These are phyloP conservation scores for Silurus meridionalis DNA, from an alignment of 2,113 vertebrate species.

Conservation along the genomic window DNA sequence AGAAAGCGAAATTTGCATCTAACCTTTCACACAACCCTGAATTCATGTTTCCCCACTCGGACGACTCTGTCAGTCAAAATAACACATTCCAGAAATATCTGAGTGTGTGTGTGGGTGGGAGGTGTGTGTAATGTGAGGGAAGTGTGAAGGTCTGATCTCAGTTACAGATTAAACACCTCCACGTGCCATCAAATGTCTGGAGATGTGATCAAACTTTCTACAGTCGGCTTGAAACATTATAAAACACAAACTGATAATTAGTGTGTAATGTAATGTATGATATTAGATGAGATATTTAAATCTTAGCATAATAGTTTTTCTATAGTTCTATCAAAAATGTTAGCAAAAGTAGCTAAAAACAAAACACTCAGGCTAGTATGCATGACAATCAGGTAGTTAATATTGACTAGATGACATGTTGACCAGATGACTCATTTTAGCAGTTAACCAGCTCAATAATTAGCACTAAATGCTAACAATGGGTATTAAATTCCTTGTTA, in stretches of 20 bases:
- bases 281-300: background rate
- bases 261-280: background rate
- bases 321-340: background rate
- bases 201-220: background rate
- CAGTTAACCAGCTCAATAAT: background rate
- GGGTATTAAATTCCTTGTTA: background rate
- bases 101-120: conserved; percentile 10
- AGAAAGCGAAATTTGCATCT: conserved; percentile 33
- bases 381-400: background rate
- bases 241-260: background rate
- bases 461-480: background rate
- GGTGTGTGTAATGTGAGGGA: background rate
- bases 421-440: background rate
- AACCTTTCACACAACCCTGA: conserved; percentile 36
- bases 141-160: conserved; percentile 5
- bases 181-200: background rate
- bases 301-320: too few relatives aligned
- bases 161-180: conserved; percentile 9
- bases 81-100: conserved; percentile 35
- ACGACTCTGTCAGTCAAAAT: conserved; percentile 26
- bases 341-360: background rate
- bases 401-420: background rate
- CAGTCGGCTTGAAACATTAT: background rate
- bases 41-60: conserved; percentile 8
- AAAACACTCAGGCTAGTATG: background rate